Evolutionary conservation across 2,113 vertebrate species (phyloP), one percentile per base, ranked within the genome.

Genomic region (Melanerpes formicivorus): DNA sequence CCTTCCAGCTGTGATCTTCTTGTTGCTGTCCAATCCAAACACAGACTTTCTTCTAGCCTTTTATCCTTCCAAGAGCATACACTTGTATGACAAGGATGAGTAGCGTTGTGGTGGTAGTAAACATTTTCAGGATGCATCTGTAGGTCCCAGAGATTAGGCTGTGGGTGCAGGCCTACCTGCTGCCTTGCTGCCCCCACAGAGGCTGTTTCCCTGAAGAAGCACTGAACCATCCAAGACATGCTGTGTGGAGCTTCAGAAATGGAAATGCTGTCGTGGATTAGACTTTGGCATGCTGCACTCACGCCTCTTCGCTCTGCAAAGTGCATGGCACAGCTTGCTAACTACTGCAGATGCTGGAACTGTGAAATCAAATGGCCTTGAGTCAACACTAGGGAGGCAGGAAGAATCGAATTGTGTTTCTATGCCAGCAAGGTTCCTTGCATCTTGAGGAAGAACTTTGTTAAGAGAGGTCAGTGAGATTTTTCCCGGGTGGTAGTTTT

Each of bases 291-390:
- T 82, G 75, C 89, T 76, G 56, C 72, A 77, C 59, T 23, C 30
- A 8, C 52, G 79, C 55, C 90, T 90, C 94, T 89, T 87, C 42
- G 30, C 71, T 90, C 60, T 70, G 6, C 44, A 44, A 14, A 90
- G 88, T 83, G 62, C 56, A 42, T 44, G 83, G 78, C 87, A 60
- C 52, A 32, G 59, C 89, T 93, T 67, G 46, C 30, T 62, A 84
- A 74, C 88, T 84, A n/a, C 78, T 82, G 78, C 46, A 59, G 67
- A 69, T 54, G 42, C 92, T 94, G 78, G 30, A 90, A 64, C 87
- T 90, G 81, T 96, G 81, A 90, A 93, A 93, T 90, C 85, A 72
- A 88, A 80, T 93, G 72, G 80, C 80, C 32, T 83, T 84, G 85
- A 85, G 46, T 95, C 89, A 92, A 76, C 81, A 40, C 54, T 76